A percentile compares a stretch with the other conserved stretches of the same genome.
These are phyloP conservation scores for Xestoiulus laeticollis DNA, from an alignment of 2,888 invertebrate genomes.

Conservation along the genomic window DNA sequence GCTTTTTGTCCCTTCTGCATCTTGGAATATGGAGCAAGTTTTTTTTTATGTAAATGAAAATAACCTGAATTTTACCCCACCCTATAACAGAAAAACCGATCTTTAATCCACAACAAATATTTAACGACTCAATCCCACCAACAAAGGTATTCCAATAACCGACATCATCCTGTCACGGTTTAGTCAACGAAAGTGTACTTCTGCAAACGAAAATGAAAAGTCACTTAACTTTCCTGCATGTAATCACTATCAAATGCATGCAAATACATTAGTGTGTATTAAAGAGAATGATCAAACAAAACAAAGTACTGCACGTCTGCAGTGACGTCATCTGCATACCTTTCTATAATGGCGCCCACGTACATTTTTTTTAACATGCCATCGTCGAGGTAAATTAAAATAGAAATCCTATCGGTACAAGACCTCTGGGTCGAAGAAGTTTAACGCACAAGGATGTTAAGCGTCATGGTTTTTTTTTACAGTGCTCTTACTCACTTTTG, in stretches of 20 bases:
- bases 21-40: conserved; percentile 11
- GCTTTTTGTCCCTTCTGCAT: background rate
- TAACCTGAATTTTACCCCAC: conserved; percentile 36
- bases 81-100: background rate
- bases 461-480: conserved; percentile 11
- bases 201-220: background rate
- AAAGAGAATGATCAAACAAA: background rate
- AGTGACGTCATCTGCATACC: background rate
- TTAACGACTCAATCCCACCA: background rate
- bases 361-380: background rate
- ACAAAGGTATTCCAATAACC: background rate
- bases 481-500: conserved; percentile 14
- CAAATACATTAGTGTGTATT: background rate
- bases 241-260: background rate
- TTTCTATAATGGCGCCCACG: background rate
- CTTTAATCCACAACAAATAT: no score
- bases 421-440: background rate
- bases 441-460: conserved; percentile 30
- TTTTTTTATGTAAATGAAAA: conserved; percentile 38
- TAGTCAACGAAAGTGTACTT: background rate
- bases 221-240: background rate
- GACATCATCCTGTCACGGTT: background rate
- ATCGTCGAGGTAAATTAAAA: background rate
- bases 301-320: background rate
- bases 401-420: conserved; percentile 24